Evolutionary conservation across 2,888 invertebrate species (phyloP), one percentile per base, ranked within the genome.

Genomic region (Drosophila melanosoma): DNA sequence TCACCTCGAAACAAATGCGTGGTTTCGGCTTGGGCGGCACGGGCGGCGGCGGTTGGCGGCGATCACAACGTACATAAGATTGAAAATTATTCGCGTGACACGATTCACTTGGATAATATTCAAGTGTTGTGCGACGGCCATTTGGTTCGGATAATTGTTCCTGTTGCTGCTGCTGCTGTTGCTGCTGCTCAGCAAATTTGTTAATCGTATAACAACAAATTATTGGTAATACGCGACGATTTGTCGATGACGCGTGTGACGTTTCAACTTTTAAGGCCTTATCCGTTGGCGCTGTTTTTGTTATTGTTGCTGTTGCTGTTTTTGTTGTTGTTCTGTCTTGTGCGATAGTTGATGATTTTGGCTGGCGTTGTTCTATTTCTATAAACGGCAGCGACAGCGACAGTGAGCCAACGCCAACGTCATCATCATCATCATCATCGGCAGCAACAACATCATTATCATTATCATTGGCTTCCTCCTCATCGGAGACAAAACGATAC

Each of bases 201-300:
- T 86, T 90, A 84, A 90, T 89, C 85, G 90, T 90, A 90, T 91
- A 92, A 89, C 92, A 92, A 89, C 92, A 92, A 87, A 90, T 89
- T 74, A 87, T 84, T 75, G 92, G 91, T 73, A 92, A 90, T 75
- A 74, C 83, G 78, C 77, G 81, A 72, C 81, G 80, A 68, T 79
- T 70, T 70, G 79, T 68, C 69, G 84, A 69, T 81, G 84, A 76
- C 76, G 81, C 84, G 79, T 87, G 76, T 66, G 73, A 68, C 77
- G 83, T 69, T 76, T 73, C 73, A 69, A 79, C 68, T 68, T 73
- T 76, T 69, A 72, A 68, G 79, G 73, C 76, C 76, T 78, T 81
- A 75, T 67, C 66, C 72, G 75, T 63, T 71, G 72, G 53, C 69
- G 52, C 36, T 62, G 71, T 60, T 72, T 69, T 69, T 76, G 75